Conservation (phyloP, 2,888 invertebrate genomes). For the Silvanus unidentatus region DNA sequence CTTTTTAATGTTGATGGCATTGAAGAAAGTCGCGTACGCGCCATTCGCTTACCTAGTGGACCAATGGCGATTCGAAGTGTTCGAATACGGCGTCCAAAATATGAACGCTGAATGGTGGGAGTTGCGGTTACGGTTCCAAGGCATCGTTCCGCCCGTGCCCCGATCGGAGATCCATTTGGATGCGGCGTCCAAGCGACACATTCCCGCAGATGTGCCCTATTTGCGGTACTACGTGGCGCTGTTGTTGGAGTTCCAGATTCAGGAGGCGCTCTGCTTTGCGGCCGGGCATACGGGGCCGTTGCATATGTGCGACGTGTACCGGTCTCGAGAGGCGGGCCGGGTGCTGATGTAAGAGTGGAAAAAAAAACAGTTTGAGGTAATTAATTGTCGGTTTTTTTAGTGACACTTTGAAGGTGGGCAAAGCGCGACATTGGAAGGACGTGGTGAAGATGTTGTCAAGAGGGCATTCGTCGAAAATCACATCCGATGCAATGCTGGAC, state of each 20-base stretch:
- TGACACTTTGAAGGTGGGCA: conserved; percentile 63
- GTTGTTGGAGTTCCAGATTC: conserved; percentile 80
- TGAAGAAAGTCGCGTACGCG: conserved; percentile 71
- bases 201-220: conserved; percentile 67
- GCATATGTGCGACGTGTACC: conserved; percentile 76
- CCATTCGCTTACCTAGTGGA: conserved; percentile 78
- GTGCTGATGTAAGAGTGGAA: conserved; percentile 56
- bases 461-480: conserved; percentile 65
- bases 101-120: conserved; percentile 77
- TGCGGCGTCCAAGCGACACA: conserved; percentile 76
- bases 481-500: conserved; percentile 69
- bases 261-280: conserved; percentile 68
- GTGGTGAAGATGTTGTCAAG: conserved; percentile 65
- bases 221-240: conserved; percentile 77
- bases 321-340: conserved; percentile 73
- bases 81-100: conserved; percentile 63
- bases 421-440: conserved; percentile 64
- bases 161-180: conserved; percentile 74
- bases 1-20: conserved; percentile 70
- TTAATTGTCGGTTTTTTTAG: no score
- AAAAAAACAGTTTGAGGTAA: background rate
- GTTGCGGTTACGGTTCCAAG: conserved; percentile 64
- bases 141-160: conserved; percentile 64
- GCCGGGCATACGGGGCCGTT: conserved; percentile 68
- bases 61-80: conserved; percentile 79